Conservation (phyloP, 2,113 vertebrate genomes). For the Buteo buteo region DNA sequence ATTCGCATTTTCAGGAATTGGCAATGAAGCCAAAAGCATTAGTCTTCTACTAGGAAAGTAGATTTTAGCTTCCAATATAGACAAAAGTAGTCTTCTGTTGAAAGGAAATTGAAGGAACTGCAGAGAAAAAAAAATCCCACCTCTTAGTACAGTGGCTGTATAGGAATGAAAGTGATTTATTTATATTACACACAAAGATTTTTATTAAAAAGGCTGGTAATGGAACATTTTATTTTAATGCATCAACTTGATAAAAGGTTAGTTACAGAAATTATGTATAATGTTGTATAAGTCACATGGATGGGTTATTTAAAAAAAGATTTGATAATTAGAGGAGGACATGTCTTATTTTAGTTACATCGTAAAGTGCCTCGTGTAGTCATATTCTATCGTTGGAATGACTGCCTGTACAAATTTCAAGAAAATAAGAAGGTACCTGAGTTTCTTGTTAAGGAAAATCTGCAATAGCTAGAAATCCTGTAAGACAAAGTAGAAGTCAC, state of each 20-base stretch:
- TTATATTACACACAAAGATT: slow-evolving; percentile 67
- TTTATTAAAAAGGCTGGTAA: slow-evolving; percentile 81
- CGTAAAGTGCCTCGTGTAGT: slow-evolving; percentile 98
- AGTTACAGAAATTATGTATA: slow-evolving; percentile 74
- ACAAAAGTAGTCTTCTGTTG: not conserved
- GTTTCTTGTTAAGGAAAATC: slow-evolving; percentile 76
- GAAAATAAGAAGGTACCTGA: slow-evolving; percentile 99
- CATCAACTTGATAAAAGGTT: slow-evolving; percentile 71
- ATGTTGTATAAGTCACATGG: slow-evolving; percentile 63
- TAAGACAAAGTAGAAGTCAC: not conserved
- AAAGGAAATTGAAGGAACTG: not conserved
- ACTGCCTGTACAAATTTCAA: slow-evolving; percentile 99
- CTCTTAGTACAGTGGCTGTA: not conserved
- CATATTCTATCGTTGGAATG: slow-evolving; percentile 99
- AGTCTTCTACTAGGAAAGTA: not conserved
- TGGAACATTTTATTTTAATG: slow-evolving; percentile 78
- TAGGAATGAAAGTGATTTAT: slow-evolving; percentile 49
- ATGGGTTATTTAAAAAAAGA: slow-evolving; percentile 70
- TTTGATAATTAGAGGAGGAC: slow-evolving; percentile 51
- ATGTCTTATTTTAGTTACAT: slow-evolving; percentile 80
- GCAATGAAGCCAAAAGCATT: not conserved
- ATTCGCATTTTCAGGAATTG: not conserved
- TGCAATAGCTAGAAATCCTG: not conserved
- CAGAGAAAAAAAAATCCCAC: not conserved
- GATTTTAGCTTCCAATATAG: not conserved